Evolutionary conservation across 1,140 invertebrate species (phyloP).

Genomic region (Arctopsyche grandis): DNA sequence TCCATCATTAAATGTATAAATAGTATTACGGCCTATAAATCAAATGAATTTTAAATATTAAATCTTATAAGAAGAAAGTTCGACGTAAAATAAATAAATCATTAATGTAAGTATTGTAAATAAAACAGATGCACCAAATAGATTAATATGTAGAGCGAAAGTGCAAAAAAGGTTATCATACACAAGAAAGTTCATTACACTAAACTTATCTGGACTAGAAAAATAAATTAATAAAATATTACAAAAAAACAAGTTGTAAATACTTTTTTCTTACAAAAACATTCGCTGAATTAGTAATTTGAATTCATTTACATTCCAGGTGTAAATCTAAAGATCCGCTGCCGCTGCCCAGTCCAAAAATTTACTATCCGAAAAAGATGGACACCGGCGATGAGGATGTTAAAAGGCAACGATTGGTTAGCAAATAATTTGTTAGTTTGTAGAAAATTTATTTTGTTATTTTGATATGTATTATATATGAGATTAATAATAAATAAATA

Average conservation of each 20-base stretch:
- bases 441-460: background rate
- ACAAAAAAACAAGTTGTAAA: background rate
- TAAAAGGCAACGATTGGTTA: background rate
- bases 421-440: background rate
- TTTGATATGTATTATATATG: background rate
- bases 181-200: background rate
- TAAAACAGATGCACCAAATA: background rate
- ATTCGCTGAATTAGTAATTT: background rate
- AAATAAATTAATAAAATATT: background rate
- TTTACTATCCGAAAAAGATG: slow-evolving; percentile 51
- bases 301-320: slow-evolving; percentile 36
- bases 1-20: background rate
- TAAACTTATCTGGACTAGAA: background rate
- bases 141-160: background rate
- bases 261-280: background rate
- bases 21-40: background rate
- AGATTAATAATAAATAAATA: background rate
- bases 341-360: slow-evolving; percentile 45
- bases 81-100: background rate
- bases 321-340: slow-evolving; percentile 50
- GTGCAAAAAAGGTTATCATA: background rate
- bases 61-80: background rate
- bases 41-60: background rate
- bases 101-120: too few relatives aligned
- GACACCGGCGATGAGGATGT: slow-evolving; percentile 17